Evolutionary conservation across 2,888 invertebrate genomes (phyloP), one percentile per base, ranked within the genome.

Genomic region (Pilophorus perplexus): DNA sequence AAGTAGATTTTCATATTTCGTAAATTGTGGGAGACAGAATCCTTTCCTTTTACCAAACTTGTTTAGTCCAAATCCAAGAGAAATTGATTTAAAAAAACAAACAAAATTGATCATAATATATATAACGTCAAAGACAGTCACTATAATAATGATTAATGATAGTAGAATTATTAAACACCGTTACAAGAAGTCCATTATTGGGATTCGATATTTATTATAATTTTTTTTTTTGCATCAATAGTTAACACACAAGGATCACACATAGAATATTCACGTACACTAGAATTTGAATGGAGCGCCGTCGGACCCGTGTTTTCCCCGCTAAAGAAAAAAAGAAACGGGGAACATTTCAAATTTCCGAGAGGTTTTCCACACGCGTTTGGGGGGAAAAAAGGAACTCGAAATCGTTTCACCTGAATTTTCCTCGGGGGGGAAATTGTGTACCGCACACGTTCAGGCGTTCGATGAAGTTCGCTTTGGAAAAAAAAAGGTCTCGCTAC

Each of bases 101-200:
- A 18, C 2, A 42, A 42, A 42, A 42, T 3, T n/a, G 23, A 46
- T 23, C 46, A 23, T 46, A 46, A 46, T 44, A 42, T 46, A 46
- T 46, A 46, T 23, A n/a, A n/a, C n/a, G n/a, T n/a, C 25, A n/a
- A 46, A 46, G 46, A 46, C 12, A 22, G 23, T 46, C 22, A 46
- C 46, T 46, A 46, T 46, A 46, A 44, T 44, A 44, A 44, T 14
- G 46, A 23, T 46, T 46, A 46, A 46, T 46, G 14, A 23, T 46
- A 46, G 14, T 46, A 46, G 46, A 46, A 46, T 46, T 46, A 46
- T 46, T 46, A 46, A 46, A 46, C 46, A 46, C 46, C 46, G 25
- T 46, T 22, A n/a, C n/a, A 46, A 46, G 46, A 46, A 46, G 46
- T 46, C 46, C 46, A 46, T 46, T 46, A 46, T 46, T 46, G 46